Evolutionary conservation across 1,140 invertebrate genomes (phyloP).

Genomic region (Leptinotarsa undecemlineata): DNA sequence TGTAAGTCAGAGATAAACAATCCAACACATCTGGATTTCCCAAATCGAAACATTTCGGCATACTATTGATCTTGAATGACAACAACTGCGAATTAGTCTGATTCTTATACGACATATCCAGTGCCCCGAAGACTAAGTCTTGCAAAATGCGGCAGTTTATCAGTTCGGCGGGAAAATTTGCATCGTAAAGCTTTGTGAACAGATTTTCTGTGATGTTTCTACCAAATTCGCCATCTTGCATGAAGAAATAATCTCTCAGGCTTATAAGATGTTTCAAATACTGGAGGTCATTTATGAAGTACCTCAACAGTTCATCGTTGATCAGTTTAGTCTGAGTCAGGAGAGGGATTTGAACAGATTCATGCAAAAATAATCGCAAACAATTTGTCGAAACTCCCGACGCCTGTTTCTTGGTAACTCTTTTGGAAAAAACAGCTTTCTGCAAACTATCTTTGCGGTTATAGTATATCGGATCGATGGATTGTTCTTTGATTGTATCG

Average conservation of each 20-base stretch:
- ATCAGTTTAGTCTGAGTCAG: slow-evolving; percentile 69
- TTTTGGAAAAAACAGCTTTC: slow-evolving; percentile 33
- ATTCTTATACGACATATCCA: slow-evolving; percentile 54
- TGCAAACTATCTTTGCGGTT: slow-evolving; percentile 37
- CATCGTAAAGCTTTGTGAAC: slow-evolving; percentile 66
- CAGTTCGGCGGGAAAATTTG: slow-evolving; percentile 65
- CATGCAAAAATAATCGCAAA: slow-evolving; percentile 60
- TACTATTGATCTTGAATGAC: slow-evolving; percentile 61
- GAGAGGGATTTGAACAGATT: slow-evolving; percentile 68
- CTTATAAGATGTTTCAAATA: slow-evolving; percentile 71
- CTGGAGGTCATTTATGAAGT: slow-evolving; percentile 68
- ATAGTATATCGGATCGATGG: slow-evolving; percentile 14
- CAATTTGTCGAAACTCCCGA: slow-evolving; percentile 36
- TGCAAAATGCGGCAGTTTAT: slow-evolving; percentile 70
- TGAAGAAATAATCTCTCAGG: slow-evolving; percentile 73
- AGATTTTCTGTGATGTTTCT: slow-evolving; percentile 68
- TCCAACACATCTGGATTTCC: slow-evolving; percentile 67
- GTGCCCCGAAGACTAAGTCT: slow-evolving; percentile 67
- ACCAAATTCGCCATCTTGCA: slow-evolving; percentile 77
- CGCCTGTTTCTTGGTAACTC: slow-evolving; percentile 35
- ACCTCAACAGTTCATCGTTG: slow-evolving; percentile 70
- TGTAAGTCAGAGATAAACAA: slow-evolving; percentile 69
- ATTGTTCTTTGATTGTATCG: neutral
- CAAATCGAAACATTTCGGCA: slow-evolving; percentile 63
- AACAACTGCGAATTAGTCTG: slow-evolving; percentile 63